Evolutionary conservation across 1,140 invertebrate genomes (phyloP).

Genomic region (Hylaeus volcanicus): DNA sequence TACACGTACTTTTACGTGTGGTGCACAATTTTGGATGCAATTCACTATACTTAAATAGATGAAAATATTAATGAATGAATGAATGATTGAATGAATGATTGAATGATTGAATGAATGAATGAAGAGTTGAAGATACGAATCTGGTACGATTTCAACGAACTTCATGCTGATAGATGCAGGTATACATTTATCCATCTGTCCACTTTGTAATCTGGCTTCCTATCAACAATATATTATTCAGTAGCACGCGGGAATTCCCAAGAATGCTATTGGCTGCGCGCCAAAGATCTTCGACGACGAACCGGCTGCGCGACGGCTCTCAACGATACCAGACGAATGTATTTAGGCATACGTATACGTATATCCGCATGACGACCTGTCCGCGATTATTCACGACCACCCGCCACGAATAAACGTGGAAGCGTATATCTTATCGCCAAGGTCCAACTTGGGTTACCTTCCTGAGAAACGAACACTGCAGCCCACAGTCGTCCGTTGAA

Average conservation of each 20-base stretch:
- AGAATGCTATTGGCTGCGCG: constrained; percentile 47
- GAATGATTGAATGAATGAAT: too few species aligned
- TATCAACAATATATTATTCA: constrained; percentile 42
- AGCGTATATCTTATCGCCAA: constrained; percentile 1
- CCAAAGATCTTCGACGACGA: constrained; percentile 56
- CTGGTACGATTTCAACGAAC: neutral
- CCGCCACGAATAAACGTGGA: constrained; percentile 46
- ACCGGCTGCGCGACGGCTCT: constrained; percentile 4
- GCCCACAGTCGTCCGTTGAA: neutral
- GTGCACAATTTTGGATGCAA: too few species aligned
- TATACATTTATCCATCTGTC: neutral
- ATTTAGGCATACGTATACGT: neutral
- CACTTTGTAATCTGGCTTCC: constrained; percentile 3
- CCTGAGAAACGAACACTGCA: neutral
- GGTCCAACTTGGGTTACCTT: neutral
- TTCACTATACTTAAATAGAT: too few species aligned
- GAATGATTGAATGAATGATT: too few species aligned
- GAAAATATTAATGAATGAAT: too few species aligned
- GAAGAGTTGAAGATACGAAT: too few species aligned
- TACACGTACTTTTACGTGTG: too few species aligned
- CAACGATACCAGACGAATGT: constrained; percentile 27
- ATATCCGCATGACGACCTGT: constrained; percentile 42
- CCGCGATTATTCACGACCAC: constrained; percentile 59
- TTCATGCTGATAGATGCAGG: neutral
- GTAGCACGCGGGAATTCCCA: constrained; percentile 34